Conservation (phyloP, 2,888 invertebrate genomes). For the Drosophila anomalata region DNA sequence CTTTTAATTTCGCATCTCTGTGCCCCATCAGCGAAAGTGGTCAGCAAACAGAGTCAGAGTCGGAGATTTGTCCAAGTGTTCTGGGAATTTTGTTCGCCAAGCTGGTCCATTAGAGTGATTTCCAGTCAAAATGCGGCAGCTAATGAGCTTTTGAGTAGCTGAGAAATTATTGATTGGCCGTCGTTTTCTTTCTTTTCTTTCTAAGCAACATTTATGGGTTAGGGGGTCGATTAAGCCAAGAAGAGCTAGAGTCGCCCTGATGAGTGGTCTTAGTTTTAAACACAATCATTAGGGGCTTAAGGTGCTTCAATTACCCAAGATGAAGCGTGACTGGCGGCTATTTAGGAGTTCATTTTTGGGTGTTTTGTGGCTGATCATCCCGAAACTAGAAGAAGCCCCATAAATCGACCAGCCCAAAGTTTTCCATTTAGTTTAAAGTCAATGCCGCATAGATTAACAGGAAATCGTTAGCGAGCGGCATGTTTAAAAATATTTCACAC, state of each 20-base stretch:
- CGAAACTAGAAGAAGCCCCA: conserved; percentile 6
- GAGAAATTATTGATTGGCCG: conserved; percentile 67
- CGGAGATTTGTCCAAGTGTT: conserved; percentile 17
- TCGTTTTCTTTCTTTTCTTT: conserved; percentile 18
- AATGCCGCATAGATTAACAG: conserved; percentile 73
- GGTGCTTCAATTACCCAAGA: conserved; percentile 33
- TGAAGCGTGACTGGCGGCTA: conserved; percentile 39
- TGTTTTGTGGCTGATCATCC: conserved; percentile 23
- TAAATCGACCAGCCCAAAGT: conserved; percentile 24
- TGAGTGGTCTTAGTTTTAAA: conserved; percentile 25
- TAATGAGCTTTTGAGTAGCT: conserved; percentile 73
- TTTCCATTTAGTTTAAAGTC: conserved; percentile 61
- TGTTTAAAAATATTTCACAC: conserved; percentile 67
- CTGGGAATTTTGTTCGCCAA: conserved; percentile 21
- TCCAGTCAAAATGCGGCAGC: conserved; percentile 41
- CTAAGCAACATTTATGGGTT: conserved; percentile 30
- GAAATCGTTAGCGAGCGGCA: conserved; percentile 65
- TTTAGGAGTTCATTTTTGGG: conserved; percentile 29
- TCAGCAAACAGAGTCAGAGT: neutral
- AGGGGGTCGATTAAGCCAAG: conserved; percentile 35
- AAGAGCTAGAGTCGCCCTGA: conserved; percentile 11
- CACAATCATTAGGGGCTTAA: conserved; percentile 27
- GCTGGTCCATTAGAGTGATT: conserved; percentile 46
- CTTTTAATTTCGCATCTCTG: conserved; percentile 64
- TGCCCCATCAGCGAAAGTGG: conserved; percentile 69